These are phyloP conservation scores for Nomada ruficornis DNA, from an alignment of 2,888 invertebrate genomes.

Conservation along the genomic window DNA sequence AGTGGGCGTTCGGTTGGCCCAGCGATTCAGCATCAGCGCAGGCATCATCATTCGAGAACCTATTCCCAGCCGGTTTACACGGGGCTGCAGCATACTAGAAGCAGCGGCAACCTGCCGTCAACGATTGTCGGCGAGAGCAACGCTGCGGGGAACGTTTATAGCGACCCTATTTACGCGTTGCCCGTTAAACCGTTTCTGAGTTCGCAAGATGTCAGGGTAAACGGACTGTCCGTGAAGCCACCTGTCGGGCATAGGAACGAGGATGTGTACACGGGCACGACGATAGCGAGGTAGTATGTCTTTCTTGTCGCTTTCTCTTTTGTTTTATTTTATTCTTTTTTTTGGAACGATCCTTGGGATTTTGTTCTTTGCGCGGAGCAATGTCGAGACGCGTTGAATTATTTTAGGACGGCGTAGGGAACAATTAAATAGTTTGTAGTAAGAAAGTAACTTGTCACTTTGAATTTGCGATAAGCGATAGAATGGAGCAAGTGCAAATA, in stretches of 20 bases:
- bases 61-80: conserved; percentile 80
- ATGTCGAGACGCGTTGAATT: neutral
- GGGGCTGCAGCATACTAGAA: conserved; percentile 73
- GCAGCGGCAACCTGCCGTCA: conserved; percentile 74
- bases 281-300: conserved; percentile 51
- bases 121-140: conserved; percentile 50
- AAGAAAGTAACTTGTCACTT: no score
- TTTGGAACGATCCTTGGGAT: neutral
- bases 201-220: conserved; percentile 80
- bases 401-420: no score
- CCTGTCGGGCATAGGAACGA: conserved; percentile 42
- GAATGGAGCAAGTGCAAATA: no score
- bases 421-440: no score
- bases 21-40: conserved; percentile 53
- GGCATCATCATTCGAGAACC: conserved; percentile 76
- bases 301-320: no score
- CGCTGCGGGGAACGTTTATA: conserved; percentile 72
- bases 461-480: no score
- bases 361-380: neutral
- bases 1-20: conserved; percentile 43
- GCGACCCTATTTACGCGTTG: conserved; percentile 80
- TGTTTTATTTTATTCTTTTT: neutral
- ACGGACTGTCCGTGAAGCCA: conserved; percentile 73
- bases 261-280: conserved; percentile 62
- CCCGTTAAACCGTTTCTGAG: conserved; percentile 82